Evolutionary conservation across 2,888 invertebrate genomes (phyloP).

Genomic region (Acanthosepion pharaonis): DNA sequence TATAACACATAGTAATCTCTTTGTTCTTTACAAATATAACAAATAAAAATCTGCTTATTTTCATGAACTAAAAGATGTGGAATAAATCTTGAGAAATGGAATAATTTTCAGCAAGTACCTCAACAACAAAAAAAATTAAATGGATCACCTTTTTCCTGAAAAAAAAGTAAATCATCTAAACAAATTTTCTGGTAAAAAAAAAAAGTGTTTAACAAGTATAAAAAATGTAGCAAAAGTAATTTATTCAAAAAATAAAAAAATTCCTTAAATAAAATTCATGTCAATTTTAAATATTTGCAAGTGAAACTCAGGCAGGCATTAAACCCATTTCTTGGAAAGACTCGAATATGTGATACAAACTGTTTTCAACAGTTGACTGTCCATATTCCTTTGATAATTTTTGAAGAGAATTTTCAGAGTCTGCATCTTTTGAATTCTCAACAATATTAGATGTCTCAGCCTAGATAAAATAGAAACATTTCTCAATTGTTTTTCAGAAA

Average conservation of each 20-base stretch:
- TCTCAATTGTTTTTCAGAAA: background rate
- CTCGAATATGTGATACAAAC: conserved; percentile 64
- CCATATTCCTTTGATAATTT: conserved; percentile 62
- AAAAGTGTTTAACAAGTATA: background rate
- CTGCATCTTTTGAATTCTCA: background rate
- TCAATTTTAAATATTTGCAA: too few species aligned
- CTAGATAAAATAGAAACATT: conserved; percentile 50
- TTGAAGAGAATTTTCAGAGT: conserved; percentile 48
- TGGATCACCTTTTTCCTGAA: too few species aligned
- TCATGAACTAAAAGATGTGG: too few species aligned
- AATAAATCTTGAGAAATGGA: too few species aligned
- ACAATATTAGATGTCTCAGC: conserved; percentile 58
- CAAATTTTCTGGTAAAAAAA: too few species aligned
- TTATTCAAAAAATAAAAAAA: background rate
- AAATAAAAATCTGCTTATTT: too few species aligned
- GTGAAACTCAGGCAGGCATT: background rate
- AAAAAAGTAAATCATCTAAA: background rate
- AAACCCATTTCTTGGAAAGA: conserved; percentile 56
- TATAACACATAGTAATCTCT: too few species aligned
- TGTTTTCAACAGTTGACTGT: conserved; percentile 60
- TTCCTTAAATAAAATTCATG: background rate
- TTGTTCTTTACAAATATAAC: too few species aligned
- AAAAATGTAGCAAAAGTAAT: background rate
- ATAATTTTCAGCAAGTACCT: too few species aligned
- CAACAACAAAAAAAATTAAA: too few species aligned